Evolutionary conservation across 2,888 invertebrate species (phyloP).

Genomic region (Hypena proboscidalis): DNA sequence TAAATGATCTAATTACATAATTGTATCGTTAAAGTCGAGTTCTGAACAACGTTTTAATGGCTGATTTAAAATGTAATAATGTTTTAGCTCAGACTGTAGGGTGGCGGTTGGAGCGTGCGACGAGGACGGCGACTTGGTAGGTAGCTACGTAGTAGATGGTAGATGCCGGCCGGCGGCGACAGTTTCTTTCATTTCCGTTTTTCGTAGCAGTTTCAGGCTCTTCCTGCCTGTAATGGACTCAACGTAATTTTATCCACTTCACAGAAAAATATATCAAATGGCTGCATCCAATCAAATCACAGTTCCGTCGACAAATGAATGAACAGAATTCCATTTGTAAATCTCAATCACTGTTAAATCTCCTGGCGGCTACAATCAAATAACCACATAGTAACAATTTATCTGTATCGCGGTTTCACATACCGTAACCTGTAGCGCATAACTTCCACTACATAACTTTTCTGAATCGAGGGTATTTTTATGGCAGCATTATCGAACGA

Average conservation of each 20-base stretch:
- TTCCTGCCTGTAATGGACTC: constrained; percentile 67
- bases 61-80: constrained; percentile 31
- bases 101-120: constrained; percentile 8
- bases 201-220: constrained; percentile 60
- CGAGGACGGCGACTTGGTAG: constrained; percentile 1
- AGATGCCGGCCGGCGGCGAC: constrained; percentile 55
- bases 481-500: neutral
- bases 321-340: constrained; percentile 21
- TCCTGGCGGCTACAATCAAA: constrained; percentile 13
- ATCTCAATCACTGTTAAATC: constrained; percentile 15
- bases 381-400: constrained; percentile 3
- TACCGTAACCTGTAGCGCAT: neutral
- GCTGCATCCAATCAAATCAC: constrained; percentile 32
- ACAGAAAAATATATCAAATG: constrained; percentile 36
- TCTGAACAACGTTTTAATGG: constrained; percentile 30
- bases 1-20: constrained; percentile 39
- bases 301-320: constrained; percentile 17
- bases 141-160: constrained; percentile 8
- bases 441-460: constrained; percentile 6
- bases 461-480: neutral
- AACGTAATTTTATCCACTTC: constrained; percentile 47
- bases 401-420: neutral
- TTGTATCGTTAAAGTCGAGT: constrained; percentile 37
- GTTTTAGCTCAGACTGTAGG: constrained; percentile 13
- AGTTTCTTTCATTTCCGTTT: constrained; percentile 69